Conservation (phyloP, 2,113 vertebrate species). For the Neogale vison region DNA sequence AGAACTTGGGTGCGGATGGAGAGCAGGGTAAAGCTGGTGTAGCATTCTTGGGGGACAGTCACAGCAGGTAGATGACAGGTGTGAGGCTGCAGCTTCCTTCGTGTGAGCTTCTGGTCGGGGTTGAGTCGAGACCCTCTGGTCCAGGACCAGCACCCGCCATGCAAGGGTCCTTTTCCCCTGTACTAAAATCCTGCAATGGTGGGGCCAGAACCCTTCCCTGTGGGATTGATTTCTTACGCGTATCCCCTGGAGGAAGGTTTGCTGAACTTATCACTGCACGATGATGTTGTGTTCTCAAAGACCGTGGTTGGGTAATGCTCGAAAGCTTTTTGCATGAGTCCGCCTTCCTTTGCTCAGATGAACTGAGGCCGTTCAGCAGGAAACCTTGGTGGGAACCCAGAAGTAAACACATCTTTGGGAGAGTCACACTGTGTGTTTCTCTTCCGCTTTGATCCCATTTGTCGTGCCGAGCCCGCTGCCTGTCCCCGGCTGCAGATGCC, state of each 20-base stretch:
- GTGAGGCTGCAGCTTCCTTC: neutral
- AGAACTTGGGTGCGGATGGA: neutral
- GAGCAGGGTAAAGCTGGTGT: neutral
- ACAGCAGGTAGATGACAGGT: neutral
- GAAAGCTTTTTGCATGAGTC: neutral
- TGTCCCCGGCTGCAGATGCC: neutral
- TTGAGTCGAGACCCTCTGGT: too few species aligned
- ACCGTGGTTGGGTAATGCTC: neutral
- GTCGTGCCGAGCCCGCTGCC: accelerated
- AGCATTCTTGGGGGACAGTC: too few species aligned
- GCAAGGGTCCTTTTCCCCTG: neutral
- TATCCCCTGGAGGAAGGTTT: neutral
- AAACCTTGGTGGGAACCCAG: neutral
- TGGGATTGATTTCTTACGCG: neutral
- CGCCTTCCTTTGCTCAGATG: neutral
- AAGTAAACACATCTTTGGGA: neutral
- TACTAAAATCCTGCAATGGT: neutral
- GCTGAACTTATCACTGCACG: neutral
- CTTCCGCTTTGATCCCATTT: neutral
- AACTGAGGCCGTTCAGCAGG: neutral
- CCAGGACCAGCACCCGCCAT: neutral
- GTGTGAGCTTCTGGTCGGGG: accelerated
- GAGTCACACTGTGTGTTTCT: accelerated
- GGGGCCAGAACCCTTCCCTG: too few species aligned
- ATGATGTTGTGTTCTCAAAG: neutral